Base-by-base conservation (phyloP, 2,888 invertebrate species). In the Rotaria socialis region DNA sequence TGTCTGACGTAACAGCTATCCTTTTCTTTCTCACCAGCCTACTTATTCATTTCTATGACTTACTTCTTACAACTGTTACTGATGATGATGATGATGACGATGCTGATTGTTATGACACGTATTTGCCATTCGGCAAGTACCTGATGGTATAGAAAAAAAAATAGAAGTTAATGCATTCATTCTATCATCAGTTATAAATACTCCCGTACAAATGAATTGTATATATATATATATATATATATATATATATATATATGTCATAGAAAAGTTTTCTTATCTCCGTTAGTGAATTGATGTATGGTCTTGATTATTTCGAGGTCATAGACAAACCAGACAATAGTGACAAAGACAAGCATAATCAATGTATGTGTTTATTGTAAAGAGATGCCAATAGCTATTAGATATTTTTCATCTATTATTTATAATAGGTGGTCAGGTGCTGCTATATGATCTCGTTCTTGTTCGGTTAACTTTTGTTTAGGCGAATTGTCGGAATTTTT, bases 361-460 rank as follows among this genome's bases (percentile, higher is more conserved):
- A 1, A 22, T 5, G 5, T 55, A 55, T 55, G 5, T 55, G 16
- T 55, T 55, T 55, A 55, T 55, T 55, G 16, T 55, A 6, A 55
- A 55, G 55, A 55, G 2, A 11, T 14, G 52, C 47, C 35, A 24
- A 22, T 56, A 8, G 22, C 56, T 56, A 24, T 50, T 14, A 4
- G 56, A 56, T 6, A 22, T 56, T 27, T 67, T 67, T 67, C 67
- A 67, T 67, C 19, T 19, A 67, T 67, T 67, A 67, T 67, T 67
- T 41, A 67, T 67, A 67, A 67, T 35, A 16, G 35, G 14, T 10
- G 35, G 67, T 41, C 67, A 41, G 67, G 19, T 67, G 35, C 67
- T 67, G 35, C 67, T 67, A 67, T 67, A 19, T 67, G 67, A 41
- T 67, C 35, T 67, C 19, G 67, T 67, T 67, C 67, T 67, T 67